Conservation (phyloP, 1,140 invertebrate species). For the Zaprionus nigranus region DNA sequence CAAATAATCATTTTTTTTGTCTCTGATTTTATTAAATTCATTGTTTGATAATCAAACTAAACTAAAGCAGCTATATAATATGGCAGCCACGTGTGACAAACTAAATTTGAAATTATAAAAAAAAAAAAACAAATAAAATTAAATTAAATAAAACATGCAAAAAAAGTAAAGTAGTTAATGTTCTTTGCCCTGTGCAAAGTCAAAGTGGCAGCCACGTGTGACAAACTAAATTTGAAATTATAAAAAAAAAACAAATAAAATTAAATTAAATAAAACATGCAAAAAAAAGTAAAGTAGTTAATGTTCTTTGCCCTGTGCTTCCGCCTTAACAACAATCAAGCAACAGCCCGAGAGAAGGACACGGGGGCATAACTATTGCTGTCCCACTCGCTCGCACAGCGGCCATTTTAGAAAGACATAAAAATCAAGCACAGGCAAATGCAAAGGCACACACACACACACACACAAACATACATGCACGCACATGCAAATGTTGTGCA, state of each 20-base stretch:
- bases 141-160: not conserved
- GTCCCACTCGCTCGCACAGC: constrained; percentile 43
- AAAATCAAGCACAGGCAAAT: constrained; percentile 29
- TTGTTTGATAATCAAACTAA: too few relatives aligned
- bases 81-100: too few relatives aligned
- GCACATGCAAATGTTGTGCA: constrained; percentile 20
- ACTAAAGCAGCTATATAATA: too few relatives aligned
- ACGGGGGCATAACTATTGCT: constrained; percentile 1
- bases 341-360: constrained; percentile 48
- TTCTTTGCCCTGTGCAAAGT: not conserved
- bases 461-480: constrained; percentile 17
- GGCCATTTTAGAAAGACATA: constrained; percentile 68
- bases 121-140: too few relatives aligned
- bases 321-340: constrained; percentile 6
- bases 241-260: too few relatives aligned
- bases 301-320: not conserved
- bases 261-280: not conserved
- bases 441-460: constrained; percentile 12
- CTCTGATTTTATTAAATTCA: too few relatives aligned
- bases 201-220: too few relatives aligned
- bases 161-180: not conserved
- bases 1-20: too few relatives aligned
- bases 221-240: too few relatives aligned
- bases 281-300: not conserved
- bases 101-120: too few relatives aligned